Percentiles rank a stretch among this genome's conserved stretches.
These are phyloP conservation scores for Machimus rusticus DNA, from an alignment of 2,888 invertebrate species.

Conservation along the genomic window DNA sequence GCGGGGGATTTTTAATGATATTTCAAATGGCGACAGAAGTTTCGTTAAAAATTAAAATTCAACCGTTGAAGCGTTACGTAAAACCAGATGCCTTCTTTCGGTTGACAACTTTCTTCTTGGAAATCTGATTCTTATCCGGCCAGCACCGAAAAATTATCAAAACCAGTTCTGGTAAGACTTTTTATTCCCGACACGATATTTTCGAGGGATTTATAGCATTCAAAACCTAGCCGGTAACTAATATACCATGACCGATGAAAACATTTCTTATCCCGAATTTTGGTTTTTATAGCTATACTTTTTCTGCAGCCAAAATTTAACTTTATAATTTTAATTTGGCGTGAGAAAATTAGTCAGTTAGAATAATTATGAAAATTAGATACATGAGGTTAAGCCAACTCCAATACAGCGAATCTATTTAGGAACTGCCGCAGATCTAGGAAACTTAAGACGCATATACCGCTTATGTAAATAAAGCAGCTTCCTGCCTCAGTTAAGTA, in stretches of 20 bases:
- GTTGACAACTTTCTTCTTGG: conserved; percentile 14
- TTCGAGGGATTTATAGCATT: not conserved
- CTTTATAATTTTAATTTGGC: conserved; percentile 15
- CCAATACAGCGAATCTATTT: not conserved
- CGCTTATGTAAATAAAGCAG: not conserved
- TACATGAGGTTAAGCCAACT: not conserved
- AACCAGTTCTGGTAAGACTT: conserved; percentile 3
- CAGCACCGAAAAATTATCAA: not conserved
- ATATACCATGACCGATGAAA: conserved; percentile 12
- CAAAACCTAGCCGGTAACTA: not conserved
- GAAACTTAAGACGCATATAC: not conserved
- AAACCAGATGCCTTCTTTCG: conserved; percentile 9
- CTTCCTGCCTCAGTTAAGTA: not conserved
- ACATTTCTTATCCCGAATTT: not conserved
- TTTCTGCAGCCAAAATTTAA: not conserved
- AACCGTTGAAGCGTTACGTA: not conserved
- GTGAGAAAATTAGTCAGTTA: conserved; percentile 15
- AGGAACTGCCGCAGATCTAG: not conserved
- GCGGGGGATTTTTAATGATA: not conserved
- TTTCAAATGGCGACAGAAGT: conserved; percentile 12
- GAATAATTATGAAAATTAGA: not conserved
- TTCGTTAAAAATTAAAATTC: not conserved
- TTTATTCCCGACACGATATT: not conserved
- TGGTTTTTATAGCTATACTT: not conserved
- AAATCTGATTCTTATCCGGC: conserved; percentile 27